Base-by-base conservation (phyloP, 2,113 vertebrate genomes). In the Esox niger region DNA sequence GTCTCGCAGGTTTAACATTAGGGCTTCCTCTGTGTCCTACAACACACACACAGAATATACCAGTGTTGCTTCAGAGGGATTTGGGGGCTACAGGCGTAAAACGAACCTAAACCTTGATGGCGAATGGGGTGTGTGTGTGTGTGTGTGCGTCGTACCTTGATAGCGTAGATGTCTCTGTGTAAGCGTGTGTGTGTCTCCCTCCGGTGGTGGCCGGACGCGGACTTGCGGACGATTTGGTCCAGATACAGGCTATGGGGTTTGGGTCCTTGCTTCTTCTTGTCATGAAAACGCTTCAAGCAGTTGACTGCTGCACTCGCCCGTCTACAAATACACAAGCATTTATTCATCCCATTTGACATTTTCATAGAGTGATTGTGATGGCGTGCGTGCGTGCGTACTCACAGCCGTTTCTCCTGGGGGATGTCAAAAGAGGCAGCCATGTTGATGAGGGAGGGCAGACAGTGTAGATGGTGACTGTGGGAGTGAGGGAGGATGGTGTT, bases 401-500 rank as follows among this genome's bases (percentile, higher is more conserved):
- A 98, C 96, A 95, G 88, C 79, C 97, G 90, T 83, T 98, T 99
- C 79, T 98, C 94, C 86, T 96, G 97, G 77, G 93, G 77, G 79
- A 98, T 99, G 88, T 98, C 96, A 74, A 98, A 99, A 27, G 97
- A 98, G 54, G 96, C 97, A 6, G 97, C 96, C 95, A 98, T 94
- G 80, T 97, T 99, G 93, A 98, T 98, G 76, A 98, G 89, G 23
- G 95, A 97, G 66, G 96, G 96, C 70, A 98, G 92, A 81, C 97
- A 98, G 88, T 98, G 97, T 77, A 98, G 90, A 85, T 99, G 96
- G 89, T 98, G 96, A 80, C 96, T 99, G 75, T 99, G 96, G 63
- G 94, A 95, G 84, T 98, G 96, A 79, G 97, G 96, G 83, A 99
- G 95, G 79, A 99, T 98, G 85, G 94, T 98, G 85, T 98, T 98